A percentile compares a stretch with the other conserved stretches of the same genome.
Evolutionary conservation across 2,888 invertebrate genomes (phyloP).

Genomic region (Leptura quadrifasciata): DNA sequence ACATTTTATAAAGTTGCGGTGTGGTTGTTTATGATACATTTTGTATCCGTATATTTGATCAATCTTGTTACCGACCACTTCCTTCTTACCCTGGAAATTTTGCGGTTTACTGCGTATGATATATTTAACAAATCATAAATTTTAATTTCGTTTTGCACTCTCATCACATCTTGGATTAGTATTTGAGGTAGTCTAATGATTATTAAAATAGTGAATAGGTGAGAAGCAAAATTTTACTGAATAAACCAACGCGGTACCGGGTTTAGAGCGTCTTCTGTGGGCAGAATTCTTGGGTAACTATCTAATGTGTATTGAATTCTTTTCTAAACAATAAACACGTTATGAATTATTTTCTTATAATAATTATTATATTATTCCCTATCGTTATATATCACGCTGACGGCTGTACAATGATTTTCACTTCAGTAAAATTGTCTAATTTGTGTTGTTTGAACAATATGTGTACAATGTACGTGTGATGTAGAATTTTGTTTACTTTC

Average conservation of each 20-base stretch:
- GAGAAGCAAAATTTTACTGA: too few species aligned
- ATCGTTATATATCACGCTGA: neutral
- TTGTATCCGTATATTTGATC: conserved; percentile 26
- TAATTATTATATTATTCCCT: too few species aligned
- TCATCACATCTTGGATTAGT: too few species aligned
- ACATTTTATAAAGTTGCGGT: conserved; percentile 21
- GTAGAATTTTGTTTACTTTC: neutral
- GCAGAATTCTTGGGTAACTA: too few species aligned
- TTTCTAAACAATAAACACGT: too few species aligned
- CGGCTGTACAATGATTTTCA: neutral
- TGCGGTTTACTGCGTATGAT: neutral
- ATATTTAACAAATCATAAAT: neutral
- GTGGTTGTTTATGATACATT: conserved; percentile 6
- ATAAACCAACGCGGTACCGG: too few species aligned
- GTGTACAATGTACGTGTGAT: neutral
- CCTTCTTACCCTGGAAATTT: neutral
- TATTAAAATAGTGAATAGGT: too few species aligned
- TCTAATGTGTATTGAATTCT: too few species aligned
- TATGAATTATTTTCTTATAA: too few species aligned
- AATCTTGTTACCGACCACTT: conserved; percentile 21
- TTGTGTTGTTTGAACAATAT: conserved; percentile 5
- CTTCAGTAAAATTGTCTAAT: neutral
- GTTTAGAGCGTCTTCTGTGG: too few species aligned
- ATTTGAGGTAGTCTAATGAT: too few species aligned
- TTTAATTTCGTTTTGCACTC: neutral